A percentile compares a stretch with the other conserved stretches of the same genome.
Conservation (phyloP, 2,888 invertebrate genomes). For the Drosophila picticornis region DNA sequence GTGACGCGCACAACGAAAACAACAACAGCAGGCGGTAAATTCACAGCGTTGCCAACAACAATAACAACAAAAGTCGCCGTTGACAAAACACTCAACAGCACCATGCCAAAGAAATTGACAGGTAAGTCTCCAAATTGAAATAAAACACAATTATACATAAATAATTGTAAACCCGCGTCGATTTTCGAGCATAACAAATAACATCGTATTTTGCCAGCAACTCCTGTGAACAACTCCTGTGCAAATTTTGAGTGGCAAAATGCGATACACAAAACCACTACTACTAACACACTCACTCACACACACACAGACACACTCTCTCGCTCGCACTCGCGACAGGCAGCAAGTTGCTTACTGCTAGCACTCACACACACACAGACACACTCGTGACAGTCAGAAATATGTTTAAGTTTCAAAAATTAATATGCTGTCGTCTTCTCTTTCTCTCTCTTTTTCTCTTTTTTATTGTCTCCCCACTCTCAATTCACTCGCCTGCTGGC, state of each 20-base stretch:
- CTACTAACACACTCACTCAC: neutral
- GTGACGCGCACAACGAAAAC: slow-evolving; percentile 47
- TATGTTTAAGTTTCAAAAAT: slow-evolving; percentile 23
- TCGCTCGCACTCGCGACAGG: neutral
- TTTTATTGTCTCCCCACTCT: slow-evolving; percentile 10
- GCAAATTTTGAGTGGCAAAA: neutral
- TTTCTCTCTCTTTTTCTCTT: slow-evolving; percentile 33
- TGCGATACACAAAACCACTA: neutral
- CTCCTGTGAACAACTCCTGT: neutral
- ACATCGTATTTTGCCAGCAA: neutral
- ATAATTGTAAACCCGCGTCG: neutral
- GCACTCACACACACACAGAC: neutral
- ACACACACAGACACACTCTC: neutral
- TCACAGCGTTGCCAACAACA: slow-evolving; percentile 56
- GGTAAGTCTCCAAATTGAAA: slow-evolving; percentile 57
- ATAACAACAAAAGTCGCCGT: slow-evolving; percentile 44
- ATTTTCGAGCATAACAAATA: neutral
- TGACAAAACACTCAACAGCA: slow-evolving; percentile 62
- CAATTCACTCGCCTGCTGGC: slow-evolving; percentile 12
- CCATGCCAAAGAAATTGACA: slow-evolving; percentile 72
- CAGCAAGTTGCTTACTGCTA: neutral
- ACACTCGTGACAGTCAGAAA: slow-evolving; percentile 11
- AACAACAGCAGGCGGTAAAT: slow-evolving; percentile 54
- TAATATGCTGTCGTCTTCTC: slow-evolving; percentile 56
- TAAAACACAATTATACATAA: neutral